Evolutionary conservation across 2,113 vertebrate species (phyloP).

Genomic region (Gnathonemus echidnorhynchus): DNA sequence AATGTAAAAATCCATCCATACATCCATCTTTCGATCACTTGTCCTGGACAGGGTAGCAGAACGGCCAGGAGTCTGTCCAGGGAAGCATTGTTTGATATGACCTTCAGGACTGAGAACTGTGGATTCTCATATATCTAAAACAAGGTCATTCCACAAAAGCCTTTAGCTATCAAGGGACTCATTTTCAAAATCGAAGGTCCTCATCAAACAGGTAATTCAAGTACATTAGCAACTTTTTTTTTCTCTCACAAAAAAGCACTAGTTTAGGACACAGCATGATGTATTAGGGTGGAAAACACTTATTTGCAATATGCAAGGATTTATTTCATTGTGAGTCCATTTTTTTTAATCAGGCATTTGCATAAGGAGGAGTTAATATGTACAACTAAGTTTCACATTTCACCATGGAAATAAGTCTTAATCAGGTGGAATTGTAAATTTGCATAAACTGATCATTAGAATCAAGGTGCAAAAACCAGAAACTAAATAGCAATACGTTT

Average conservation of each 20-base stretch:
- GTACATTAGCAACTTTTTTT: background rate
- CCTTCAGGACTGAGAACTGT: background rate
- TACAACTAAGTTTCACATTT: background rate
- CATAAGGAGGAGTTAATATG: background rate
- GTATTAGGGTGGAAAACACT: background rate
- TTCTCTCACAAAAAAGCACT: background rate
- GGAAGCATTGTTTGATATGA: background rate
- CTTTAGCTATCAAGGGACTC: background rate
- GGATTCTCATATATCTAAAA: background rate
- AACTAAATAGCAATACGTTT: background rate
- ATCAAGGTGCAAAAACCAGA: background rate
- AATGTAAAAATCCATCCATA: background rate
- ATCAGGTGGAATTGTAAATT: background rate
- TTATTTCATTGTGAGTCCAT: background rate
- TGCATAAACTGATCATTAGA: background rate
- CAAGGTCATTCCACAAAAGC: background rate
- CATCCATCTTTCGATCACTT: background rate
- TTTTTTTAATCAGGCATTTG: background rate
- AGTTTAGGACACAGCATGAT: background rate
- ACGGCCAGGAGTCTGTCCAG: background rate
- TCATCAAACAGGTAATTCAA: background rate
- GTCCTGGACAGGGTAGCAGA: background rate
- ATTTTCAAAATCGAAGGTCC: background rate
- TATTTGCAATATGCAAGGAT: background rate
- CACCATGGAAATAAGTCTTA: background rate